These are phyloP conservation scores for Carollia perspicillata DNA, from an alignment of 2,113 vertebrate genomes.

Conservation along the genomic window DNA sequence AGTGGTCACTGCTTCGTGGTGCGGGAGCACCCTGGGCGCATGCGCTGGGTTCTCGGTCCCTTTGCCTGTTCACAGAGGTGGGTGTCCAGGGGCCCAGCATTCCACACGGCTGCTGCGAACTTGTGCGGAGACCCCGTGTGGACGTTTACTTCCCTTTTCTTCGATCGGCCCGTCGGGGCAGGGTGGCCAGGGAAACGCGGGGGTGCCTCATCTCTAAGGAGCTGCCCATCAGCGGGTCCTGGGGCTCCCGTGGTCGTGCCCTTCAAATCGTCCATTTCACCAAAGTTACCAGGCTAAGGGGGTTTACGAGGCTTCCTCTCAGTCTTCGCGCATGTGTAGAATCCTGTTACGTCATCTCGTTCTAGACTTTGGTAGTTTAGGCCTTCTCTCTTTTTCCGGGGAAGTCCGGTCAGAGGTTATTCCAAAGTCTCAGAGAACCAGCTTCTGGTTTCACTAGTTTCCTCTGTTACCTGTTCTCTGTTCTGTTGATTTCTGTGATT, in stretches of 20 bases:
- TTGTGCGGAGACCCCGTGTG: rapidly evolving
- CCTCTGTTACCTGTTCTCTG: background rate
- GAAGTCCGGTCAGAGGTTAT: background rate
- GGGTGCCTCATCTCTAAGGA: background rate
- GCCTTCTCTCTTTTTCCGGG: background rate
- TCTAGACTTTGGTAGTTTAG: background rate
- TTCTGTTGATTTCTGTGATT: background rate
- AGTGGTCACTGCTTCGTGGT: background rate
- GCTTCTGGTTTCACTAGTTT: background rate
- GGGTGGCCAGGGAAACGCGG: background rate
- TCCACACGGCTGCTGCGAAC: background rate
- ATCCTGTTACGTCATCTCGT: background rate
- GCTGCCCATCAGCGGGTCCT: background rate
- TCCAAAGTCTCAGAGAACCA: background rate
- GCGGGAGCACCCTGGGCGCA: background rate
- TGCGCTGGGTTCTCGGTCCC: background rate
- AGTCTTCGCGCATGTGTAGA: background rate
- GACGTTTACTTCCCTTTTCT: background rate
- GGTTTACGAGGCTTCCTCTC: rapidly evolving
- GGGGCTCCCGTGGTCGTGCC: background rate
- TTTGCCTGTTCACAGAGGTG: background rate
- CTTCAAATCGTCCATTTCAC: too few relatives aligned
- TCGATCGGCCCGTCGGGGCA: background rate
- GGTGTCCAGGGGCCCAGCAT: background rate
- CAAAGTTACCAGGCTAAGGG: background rate